These are phyloP conservation scores for Gorsachius magnificus DNA, from an alignment of 2,797 vertebrate genomes.

Conservation along the genomic window DNA sequence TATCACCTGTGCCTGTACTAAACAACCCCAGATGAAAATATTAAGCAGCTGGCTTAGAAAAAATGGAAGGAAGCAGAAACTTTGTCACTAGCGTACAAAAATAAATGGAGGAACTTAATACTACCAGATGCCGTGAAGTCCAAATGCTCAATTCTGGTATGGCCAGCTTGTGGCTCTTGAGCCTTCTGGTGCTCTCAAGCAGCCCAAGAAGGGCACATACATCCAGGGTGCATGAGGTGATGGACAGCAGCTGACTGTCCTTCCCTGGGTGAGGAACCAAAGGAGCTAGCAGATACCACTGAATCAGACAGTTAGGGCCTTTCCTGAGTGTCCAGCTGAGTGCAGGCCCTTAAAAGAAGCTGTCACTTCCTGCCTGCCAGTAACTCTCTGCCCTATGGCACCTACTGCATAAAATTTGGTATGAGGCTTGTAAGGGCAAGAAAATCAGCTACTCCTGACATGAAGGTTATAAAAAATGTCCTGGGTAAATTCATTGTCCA, in stretches of 20 bases:
- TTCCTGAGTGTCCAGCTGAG: neutral
- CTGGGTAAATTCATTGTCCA: neutral
- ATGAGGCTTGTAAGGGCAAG: neutral
- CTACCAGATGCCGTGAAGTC: neutral
- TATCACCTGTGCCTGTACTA: neutral
- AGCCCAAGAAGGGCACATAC: neutral
- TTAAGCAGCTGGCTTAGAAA: neutral
- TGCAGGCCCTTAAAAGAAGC: neutral
- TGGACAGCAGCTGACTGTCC: neutral
- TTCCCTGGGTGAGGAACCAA: neutral
- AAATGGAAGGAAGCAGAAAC: neutral
- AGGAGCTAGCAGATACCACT: neutral
- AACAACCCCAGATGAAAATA: neutral
- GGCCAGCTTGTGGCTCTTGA: neutral
- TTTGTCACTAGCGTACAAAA: neutral
- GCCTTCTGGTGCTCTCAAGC: neutral
- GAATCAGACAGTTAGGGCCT: neutral
- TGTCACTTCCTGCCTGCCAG: neutral
- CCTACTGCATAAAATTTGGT: neutral
- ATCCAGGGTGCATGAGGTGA: neutral
- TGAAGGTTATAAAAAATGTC: neutral
- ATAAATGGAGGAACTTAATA: neutral
- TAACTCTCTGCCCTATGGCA: neutral
- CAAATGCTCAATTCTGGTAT: neutral
- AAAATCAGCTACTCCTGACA: neutral